Conservation (phyloP, 2,888 invertebrate genomes). For the Eledona agricola region DNA sequence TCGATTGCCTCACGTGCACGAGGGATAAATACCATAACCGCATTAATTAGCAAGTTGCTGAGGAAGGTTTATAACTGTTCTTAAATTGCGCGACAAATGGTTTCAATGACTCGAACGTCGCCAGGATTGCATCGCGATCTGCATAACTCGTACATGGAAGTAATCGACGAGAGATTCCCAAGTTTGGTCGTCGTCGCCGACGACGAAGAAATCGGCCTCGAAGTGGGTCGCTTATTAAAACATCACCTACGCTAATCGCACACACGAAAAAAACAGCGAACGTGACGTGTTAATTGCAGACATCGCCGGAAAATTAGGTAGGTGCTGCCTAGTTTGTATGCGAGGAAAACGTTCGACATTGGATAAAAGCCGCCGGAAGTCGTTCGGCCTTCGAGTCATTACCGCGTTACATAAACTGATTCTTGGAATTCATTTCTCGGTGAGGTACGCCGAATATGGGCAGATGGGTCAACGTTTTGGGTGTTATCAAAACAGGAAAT, state of each 20-base stretch:
- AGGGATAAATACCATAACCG: too few relatives aligned
- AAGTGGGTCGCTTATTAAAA: slow-evolving; percentile 9
- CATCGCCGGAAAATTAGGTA: slow-evolving; percentile 13
- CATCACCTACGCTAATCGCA: slow-evolving; percentile 18
- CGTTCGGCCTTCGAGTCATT: slow-evolving; percentile 17
- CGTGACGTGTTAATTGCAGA: slow-evolving; percentile 22
- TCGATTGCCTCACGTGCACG: too few relatives aligned
- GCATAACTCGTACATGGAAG: too few relatives aligned
- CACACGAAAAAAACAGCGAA: slow-evolving; percentile 2
- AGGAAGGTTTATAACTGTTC: too few relatives aligned
- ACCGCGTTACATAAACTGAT: slow-evolving; percentile 4
- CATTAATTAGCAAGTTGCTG: too few relatives aligned
- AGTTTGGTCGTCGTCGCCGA: slow-evolving; percentile 3
- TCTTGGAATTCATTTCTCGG: too few relatives aligned
- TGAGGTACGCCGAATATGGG: not conserved
- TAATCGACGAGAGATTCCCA: slow-evolving; percentile 1
- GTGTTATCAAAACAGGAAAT: slow-evolving; percentile 1
- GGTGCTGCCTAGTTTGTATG: slow-evolving; percentile 14
- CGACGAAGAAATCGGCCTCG: not conserved
- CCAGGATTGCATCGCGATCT: too few relatives aligned
- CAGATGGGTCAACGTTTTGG: slow-evolving; percentile 1
- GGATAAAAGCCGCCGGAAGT: slow-evolving; percentile 16
- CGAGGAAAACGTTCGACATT: slow-evolving; percentile 9
- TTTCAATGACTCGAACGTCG: too few relatives aligned
- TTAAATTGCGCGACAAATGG: too few relatives aligned